These are phyloP conservation scores for Aurelia sp. DNA, from an alignment of 30 jellyfish, hydroid and myxozoan genomes.

Conservation along the genomic window DNA sequence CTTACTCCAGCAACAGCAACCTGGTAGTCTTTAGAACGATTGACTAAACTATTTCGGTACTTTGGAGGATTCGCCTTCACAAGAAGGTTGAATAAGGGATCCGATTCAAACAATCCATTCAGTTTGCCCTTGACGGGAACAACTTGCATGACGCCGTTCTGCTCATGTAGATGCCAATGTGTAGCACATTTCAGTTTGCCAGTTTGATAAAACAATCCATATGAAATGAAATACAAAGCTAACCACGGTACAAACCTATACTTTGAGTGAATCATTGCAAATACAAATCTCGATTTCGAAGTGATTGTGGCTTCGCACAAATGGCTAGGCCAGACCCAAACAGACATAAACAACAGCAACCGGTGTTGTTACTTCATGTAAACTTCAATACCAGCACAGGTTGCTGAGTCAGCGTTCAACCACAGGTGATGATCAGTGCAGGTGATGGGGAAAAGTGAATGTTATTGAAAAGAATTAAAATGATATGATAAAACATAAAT, in stretches of 20 bases:
- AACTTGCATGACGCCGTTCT: constrained; percentile 68
- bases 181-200: constrained; percentile 64
- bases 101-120: constrained; percentile 57
- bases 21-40: constrained; percentile 43
- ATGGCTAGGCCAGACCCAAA: no score
- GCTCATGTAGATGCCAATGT: constrained; percentile 79
- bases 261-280: background rate
- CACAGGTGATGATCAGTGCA: no score
- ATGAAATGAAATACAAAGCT: constrained; percentile 50
- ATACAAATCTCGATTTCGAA: no score
- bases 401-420: no score
- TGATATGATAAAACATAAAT: no score
- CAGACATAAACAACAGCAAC: no score
- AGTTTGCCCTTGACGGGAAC: constrained; percentile 65
- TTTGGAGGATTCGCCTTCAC: constrained; percentile 72
- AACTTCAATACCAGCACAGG: no score
- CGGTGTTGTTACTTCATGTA: no score
- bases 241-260: constrained; percentile 47
- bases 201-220: constrained; percentile 48
- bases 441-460: no score
- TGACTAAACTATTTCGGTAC: constrained; percentile 23
- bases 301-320: no score
- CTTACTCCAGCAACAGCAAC: constrained; percentile 61
- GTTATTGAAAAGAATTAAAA: no score
- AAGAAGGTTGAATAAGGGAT: constrained; percentile 64